Evolutionary conservation across 2,797 vertebrate genomes (phyloP).

Genomic region (Sebastes steindachneri): DNA sequence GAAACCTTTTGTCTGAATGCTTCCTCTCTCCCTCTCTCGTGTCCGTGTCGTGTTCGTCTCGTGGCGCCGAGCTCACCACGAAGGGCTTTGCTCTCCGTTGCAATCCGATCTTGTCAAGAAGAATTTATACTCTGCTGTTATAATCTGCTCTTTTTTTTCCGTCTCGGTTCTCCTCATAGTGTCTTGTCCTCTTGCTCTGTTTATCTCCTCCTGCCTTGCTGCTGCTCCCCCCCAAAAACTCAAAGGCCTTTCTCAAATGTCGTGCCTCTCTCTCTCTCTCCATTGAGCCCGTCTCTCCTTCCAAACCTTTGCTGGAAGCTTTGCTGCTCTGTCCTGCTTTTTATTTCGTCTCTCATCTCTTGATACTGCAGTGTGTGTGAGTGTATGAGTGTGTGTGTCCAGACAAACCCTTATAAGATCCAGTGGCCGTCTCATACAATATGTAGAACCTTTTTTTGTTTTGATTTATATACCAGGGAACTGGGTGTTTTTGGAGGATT

Average conservation of each 20-base stretch:
- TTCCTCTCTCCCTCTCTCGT: conserved; percentile 56
- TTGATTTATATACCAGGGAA: neutral
- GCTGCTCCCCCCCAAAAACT: conserved; percentile 69
- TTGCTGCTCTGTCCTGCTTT: conserved; percentile 60
- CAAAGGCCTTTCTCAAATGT: conserved; percentile 82
- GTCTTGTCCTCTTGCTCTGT: conserved; percentile 28
- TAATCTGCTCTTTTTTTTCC: neutral
- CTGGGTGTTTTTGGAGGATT: neutral
- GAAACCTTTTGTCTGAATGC: conserved; percentile 60
- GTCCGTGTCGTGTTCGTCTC: conserved; percentile 61
- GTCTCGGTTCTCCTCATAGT: conserved; percentile 10
- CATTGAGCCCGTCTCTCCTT: conserved; percentile 50
- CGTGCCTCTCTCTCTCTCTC: conserved; percentile 70
- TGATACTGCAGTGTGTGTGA: conserved; percentile 21
- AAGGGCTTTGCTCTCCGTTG: conserved; percentile 64
- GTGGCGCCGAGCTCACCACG: conserved; percentile 52
- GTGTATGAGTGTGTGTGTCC: conserved; percentile 1
- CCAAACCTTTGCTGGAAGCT: conserved; percentile 66
- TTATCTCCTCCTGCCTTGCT: conserved; percentile 50
- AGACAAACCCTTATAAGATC: neutral
- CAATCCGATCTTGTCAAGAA: conserved; percentile 39
- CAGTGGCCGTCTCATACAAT: neutral
- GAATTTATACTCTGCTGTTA: conserved; percentile 42
- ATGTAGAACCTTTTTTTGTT: neutral
- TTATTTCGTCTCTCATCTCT: conserved; percentile 25